These are phyloP conservation scores for Benthosema pterotum DNA, from an alignment of 2,797 vertebrate genomes.

Conservation along the genomic window DNA sequence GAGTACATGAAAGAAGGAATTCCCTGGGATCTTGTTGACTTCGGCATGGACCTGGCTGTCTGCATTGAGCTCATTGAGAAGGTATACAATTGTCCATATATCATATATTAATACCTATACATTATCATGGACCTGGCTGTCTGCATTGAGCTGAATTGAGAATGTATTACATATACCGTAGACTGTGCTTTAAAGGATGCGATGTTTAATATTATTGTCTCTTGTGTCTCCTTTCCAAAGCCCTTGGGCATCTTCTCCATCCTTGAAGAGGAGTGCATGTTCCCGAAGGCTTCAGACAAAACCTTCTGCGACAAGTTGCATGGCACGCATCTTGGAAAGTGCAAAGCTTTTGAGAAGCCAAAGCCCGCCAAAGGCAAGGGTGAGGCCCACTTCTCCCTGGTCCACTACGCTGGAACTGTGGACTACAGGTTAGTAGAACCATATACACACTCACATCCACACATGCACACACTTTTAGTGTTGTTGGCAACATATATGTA, in stretches of 20 bases:
- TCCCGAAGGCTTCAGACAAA: constrained; percentile 55
- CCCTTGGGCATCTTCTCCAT: constrained; percentile 86
- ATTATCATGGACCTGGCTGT: constrained; percentile 71
- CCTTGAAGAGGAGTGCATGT: neutral
- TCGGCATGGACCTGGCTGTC: constrained; percentile 75
- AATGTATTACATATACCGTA: constrained; percentile 68
- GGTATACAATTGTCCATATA: constrained; percentile 48
- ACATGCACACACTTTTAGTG: too few relatives aligned
- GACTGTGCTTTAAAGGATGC: too few relatives aligned
- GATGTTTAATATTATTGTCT: too few relatives aligned
- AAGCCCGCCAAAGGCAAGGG: constrained; percentile 49
- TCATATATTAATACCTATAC: too few relatives aligned
- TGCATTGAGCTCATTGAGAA: constrained; percentile 84
- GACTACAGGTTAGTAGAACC: constrained; percentile 34
- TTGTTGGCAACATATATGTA: too few relatives aligned
- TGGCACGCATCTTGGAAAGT: constrained; percentile 87
- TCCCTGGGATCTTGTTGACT: constrained; percentile 66
- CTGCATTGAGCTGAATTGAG: constrained; percentile 81
- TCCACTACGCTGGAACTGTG: constrained; percentile 78
- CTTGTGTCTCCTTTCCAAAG: constrained; percentile 36
- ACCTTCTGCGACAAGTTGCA: constrained; percentile 88
- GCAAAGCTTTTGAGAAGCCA: constrained; percentile 80
- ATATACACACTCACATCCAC: too few relatives aligned
- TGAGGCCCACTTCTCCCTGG: constrained; percentile 78
- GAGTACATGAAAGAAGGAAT: constrained; percentile 44